Conservation (phyloP, 2,113 vertebrate species). For the Naja naja region DNA sequence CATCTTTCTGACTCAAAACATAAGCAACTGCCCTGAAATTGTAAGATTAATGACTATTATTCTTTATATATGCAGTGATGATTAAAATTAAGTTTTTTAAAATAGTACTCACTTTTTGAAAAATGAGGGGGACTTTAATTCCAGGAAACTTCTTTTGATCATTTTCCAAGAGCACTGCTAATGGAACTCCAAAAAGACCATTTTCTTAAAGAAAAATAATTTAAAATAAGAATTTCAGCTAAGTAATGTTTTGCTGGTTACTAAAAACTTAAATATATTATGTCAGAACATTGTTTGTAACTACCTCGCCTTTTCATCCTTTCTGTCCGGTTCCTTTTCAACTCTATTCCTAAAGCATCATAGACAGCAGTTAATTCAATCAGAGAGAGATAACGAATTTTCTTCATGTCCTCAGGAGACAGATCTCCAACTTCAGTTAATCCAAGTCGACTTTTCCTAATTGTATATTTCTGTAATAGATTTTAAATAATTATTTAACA, state of each 20-base stretch:
- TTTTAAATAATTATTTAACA: conserved; percentile 19
- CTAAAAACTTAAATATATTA: not conserved
- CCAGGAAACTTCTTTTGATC: conserved; percentile 87
- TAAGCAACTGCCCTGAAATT: not conserved
- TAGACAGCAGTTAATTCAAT: conserved; percentile 86
- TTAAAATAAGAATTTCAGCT: not conserved
- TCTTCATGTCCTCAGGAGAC: conserved; percentile 85
- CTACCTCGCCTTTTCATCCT: conserved; percentile 81
- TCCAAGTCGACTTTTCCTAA: conserved; percentile 78
- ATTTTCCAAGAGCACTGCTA: conserved; percentile 80
- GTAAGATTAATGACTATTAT: not conserved
- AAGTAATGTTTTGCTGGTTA: accelerated
- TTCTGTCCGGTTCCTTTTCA: conserved; percentile 79
- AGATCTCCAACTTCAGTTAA: conserved; percentile 81
- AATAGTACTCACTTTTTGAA: conserved; percentile 83
- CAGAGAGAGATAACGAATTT: conserved; percentile 82
- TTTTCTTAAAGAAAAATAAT: conserved; percentile 71
- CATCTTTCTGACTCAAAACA: not conserved
- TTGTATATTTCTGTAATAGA: conserved; percentile 73
- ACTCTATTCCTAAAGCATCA: conserved; percentile 79
- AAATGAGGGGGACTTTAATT: conserved; percentile 87
- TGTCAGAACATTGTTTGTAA: not conserved
- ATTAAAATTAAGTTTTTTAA: not conserved
- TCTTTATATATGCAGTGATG: not conserved
- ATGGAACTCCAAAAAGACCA: conserved; percentile 88